These are phyloP conservation scores for Polyploca ridens DNA, from an alignment of 2,888 invertebrate genomes.

Conservation along the genomic window DNA sequence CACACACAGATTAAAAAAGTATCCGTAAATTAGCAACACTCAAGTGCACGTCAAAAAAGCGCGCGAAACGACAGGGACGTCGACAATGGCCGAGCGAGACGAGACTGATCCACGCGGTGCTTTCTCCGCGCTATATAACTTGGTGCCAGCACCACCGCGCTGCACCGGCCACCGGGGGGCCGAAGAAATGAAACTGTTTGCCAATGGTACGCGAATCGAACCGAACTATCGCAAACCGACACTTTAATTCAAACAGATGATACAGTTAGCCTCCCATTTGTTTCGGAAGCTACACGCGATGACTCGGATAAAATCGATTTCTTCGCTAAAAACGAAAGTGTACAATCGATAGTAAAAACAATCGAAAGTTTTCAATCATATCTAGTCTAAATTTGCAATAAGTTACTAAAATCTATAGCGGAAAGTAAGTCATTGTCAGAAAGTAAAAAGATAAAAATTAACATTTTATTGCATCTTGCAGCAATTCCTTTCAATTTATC, in stretches of 20 bases:
- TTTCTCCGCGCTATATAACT: constrained; percentile 81
- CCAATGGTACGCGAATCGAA: constrained; percentile 70
- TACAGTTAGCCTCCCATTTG: constrained; percentile 38
- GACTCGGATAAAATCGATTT: constrained; percentile 30
- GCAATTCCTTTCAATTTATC: constrained; percentile 8
- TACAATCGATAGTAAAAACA: constrained; percentile 7
- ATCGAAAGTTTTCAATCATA: constrained; percentile 7
- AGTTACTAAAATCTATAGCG: background rate
- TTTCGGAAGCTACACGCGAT: constrained; percentile 42
- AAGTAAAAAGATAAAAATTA: constrained; percentile 3
- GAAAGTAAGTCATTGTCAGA: constrained; percentile 2
- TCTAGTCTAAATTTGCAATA: constrained; percentile 6
- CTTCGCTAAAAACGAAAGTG: constrained; percentile 18
- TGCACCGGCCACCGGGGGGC: constrained; percentile 53
- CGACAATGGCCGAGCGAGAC: constrained; percentile 47
- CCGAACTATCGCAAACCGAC: constrained; percentile 54
- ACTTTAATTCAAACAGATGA: constrained; percentile 48
- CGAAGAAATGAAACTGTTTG: constrained; percentile 74
- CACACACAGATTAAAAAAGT: constrained; percentile 38
- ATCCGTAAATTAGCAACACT: constrained; percentile 62
- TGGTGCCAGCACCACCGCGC: constrained; percentile 39
- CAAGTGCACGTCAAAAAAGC: constrained; percentile 59
- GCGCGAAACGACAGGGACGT: constrained; percentile 58
- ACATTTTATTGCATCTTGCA: constrained; percentile 1
- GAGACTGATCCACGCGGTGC: constrained; percentile 69